A percentile compares a stretch with the other conserved stretches of the same genome.
Conservation (phyloP, 2,888 invertebrate genomes). For the Phengaris alcon region DNA sequence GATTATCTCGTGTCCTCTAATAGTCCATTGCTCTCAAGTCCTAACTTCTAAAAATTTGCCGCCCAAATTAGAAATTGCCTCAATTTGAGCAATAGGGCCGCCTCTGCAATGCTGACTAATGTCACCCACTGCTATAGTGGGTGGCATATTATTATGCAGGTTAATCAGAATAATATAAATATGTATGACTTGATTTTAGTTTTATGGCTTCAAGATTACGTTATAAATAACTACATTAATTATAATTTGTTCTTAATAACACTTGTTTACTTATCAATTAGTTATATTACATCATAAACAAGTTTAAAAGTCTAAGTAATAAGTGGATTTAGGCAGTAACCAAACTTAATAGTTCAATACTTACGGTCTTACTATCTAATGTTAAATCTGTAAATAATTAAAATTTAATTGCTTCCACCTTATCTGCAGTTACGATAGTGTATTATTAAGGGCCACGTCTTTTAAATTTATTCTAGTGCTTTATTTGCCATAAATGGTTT, state of each 20-base stretch:
- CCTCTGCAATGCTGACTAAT: conserved; percentile 21
- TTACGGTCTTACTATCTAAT: not conserved
- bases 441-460: not conserved
- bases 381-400: not conserved
- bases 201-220: conserved; percentile 11
- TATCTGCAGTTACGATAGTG: not conserved
- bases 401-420: conserved; percentile 1
- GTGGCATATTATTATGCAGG: conserved; percentile 22
- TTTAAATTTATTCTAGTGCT: conserved; percentile 5
- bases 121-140: conserved; percentile 10
- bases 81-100: conserved; percentile 21
- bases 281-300: not conserved
- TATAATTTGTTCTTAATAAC: not conserved
- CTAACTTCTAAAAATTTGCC: not conserved
- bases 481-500: not conserved
- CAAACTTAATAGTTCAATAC: not conserved
- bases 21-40: not conserved
- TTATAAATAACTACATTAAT: conserved; percentile 15
- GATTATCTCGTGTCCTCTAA: conserved; percentile 31
- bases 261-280: not conserved
- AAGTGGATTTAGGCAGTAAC: not conserved
- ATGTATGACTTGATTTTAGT: conserved; percentile 20
- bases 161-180: conserved; percentile 25
- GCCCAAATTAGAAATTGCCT: not conserved
- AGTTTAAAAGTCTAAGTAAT: not conserved